A percentile compares a stretch with the other conserved stretches of the same genome.
phyloP scores from a whole-genome alignment of 2,113 vertebrate species.

The Phyllopteryx taeniolatus region DNA sequence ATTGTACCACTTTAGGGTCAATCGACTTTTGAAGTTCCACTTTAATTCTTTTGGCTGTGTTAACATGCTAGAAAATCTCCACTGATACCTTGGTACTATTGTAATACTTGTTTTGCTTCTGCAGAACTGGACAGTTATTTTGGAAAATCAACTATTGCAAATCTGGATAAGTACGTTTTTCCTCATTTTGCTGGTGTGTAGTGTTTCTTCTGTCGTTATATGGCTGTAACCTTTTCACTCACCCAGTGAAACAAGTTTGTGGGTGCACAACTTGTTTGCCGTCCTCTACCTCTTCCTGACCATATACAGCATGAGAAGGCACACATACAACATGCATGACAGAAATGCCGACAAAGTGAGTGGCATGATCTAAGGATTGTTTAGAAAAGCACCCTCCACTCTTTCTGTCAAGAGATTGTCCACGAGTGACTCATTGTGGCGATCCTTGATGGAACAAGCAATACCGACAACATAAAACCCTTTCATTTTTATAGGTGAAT shows the following conservation, averaged over 20 bases:
- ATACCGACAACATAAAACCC: neutral
- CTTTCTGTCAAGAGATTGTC: neutral
- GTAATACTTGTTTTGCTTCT: neutral
- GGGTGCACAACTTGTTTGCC: neutral
- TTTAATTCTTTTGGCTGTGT: neutral
- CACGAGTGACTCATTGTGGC: neutral
- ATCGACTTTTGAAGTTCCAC: too few species aligned
- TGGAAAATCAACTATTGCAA: neutral
- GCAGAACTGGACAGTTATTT: neutral
- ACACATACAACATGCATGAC: neutral
- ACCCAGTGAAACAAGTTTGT: neutral
- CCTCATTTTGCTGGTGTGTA: neutral
- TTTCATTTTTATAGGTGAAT: neutral
- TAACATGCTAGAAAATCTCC: neutral
- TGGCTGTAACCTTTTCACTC: neutral
- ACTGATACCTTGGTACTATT: neutral
- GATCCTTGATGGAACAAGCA: neutral
- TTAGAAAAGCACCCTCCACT: neutral
- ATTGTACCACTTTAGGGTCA: too few species aligned
- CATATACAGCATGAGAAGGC: neutral
- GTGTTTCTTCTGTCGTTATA: neutral
- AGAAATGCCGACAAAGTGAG: neutral
- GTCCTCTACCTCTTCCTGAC: neutral
- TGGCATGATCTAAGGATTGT: neutral
- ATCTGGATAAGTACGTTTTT: neutral